These are phyloP conservation scores for Neomicropteryx cornuta DNA, from an alignment of 1,140 invertebrate species.

Conservation along the genomic window DNA sequence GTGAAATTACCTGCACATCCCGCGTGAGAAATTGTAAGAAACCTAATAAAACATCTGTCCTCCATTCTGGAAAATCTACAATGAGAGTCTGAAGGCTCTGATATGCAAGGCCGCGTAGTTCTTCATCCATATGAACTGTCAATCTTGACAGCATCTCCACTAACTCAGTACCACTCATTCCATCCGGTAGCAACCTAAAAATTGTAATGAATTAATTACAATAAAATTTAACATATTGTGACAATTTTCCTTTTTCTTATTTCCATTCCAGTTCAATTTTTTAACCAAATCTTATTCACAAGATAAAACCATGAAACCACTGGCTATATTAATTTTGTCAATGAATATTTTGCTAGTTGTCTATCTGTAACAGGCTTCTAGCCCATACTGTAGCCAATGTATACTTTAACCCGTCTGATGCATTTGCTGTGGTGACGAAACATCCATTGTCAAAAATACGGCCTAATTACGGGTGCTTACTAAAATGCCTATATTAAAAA, in stretches of 20 bases:
- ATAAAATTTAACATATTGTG: background rate
- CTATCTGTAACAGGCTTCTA: no score
- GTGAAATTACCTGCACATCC: constrained; percentile 65
- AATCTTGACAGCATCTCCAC: constrained; percentile 85
- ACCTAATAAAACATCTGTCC: constrained; percentile 88
- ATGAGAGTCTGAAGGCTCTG: constrained; percentile 94
- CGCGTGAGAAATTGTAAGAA: constrained; percentile 92
- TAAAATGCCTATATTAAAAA: no score
- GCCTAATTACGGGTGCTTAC: no score
- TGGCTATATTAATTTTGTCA: no score
- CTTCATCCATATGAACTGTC: constrained; percentile 89
- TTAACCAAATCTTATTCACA: no score
- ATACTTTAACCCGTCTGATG: no score
- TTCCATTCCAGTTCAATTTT: background rate
- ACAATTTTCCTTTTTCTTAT: background rate
- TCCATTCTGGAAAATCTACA: constrained; percentile 93
- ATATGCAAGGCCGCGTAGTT: constrained; percentile 82
- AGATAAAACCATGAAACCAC: no score
- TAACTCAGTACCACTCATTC: constrained; percentile 86
- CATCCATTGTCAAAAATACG: no score
- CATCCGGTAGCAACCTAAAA: constrained; percentile 83
- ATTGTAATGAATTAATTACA: constrained; percentile 1
- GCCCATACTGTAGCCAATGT: no score
- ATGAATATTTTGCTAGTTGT: no score
- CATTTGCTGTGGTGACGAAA: no score